Conservation (phyloP, 2,113 vertebrate species). For the Perca schrenkii region DNA sequence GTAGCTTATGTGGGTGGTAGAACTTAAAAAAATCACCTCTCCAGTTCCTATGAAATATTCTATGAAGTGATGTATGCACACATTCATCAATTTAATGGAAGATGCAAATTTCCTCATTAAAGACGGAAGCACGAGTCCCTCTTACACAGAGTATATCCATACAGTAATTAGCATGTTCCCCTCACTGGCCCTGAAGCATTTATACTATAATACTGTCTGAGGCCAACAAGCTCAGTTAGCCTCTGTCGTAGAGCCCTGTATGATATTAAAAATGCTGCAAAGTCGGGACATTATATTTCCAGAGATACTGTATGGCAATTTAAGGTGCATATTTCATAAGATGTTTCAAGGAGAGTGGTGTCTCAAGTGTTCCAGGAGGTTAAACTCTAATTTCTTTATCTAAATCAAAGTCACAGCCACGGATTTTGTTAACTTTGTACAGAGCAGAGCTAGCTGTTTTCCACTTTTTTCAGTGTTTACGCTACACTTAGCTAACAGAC, state of each 20-base stretch:
- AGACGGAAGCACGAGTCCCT: slow-evolving; percentile 69
- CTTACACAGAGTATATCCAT: slow-evolving; percentile 71
- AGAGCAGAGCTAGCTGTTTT: not conserved
- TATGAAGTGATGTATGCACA: slow-evolving; percentile 73
- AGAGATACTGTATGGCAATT: slow-evolving; percentile 22
- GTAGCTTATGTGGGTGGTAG: slow-evolving; percentile 67
- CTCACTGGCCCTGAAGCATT: slow-evolving; percentile 70
- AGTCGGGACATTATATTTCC: slow-evolving; percentile 39
- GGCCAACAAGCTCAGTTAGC: slow-evolving; percentile 69
- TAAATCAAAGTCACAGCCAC: too few species aligned
- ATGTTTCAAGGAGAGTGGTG: not conserved
- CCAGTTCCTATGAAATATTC: slow-evolving; percentile 70
- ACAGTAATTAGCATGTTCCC: slow-evolving; percentile 75
- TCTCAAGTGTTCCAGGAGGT: slow-evolving; percentile 10
- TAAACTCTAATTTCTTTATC: slow-evolving; percentile 4
- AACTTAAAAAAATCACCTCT: slow-evolving; percentile 70
- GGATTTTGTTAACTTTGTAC: too few species aligned
- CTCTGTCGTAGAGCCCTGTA: slow-evolving; percentile 21
- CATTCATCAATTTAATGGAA: slow-evolving; percentile 87
- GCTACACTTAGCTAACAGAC: not conserved
- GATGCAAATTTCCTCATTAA: slow-evolving; percentile 87
- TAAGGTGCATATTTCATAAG: slow-evolving; percentile 32
- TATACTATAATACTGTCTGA: slow-evolving; percentile 61
- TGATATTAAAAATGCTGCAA: slow-evolving; percentile 49
- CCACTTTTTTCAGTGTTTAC: not conserved